Evolutionary conservation across 2,888 invertebrate genomes (phyloP).

Genomic region (Thereva unica): DNA sequence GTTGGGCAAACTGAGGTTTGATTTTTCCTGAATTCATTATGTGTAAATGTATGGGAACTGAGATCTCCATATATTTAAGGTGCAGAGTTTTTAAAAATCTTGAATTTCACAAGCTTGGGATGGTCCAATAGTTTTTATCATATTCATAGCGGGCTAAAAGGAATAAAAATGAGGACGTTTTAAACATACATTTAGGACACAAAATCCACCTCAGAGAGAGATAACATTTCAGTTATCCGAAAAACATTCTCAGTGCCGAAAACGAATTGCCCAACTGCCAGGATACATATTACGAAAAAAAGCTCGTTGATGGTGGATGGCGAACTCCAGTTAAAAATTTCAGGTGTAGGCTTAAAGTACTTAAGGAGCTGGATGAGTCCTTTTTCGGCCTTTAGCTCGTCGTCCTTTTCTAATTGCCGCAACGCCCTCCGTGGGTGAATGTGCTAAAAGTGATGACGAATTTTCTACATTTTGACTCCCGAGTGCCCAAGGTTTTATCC

Average conservation of each 20-base stretch:
- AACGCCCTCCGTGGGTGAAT: background rate
- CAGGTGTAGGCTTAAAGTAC: conserved; percentile 13
- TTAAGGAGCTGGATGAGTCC: conserved; percentile 8
- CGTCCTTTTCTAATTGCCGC: conserved; percentile 9
- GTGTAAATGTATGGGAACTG: too few relatives aligned
- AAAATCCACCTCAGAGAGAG: background rate
- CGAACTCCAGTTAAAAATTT: conserved; percentile 22
- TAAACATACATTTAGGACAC: background rate
- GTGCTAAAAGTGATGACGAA: conserved; percentile 9
- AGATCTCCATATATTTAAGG: too few relatives aligned
- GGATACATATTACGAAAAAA: background rate
- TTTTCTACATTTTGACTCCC: conserved; percentile 16
- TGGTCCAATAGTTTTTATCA: background rate
- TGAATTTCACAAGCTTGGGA: too few relatives aligned
- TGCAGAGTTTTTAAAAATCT: too few relatives aligned
- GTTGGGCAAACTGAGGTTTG: too few relatives aligned
- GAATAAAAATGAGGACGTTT: background rate
- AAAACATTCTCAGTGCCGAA: background rate
- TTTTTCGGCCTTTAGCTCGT: background rate
- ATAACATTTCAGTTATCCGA: too few relatives aligned
- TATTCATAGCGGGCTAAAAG: conserved; percentile 10
- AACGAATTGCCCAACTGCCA: background rate
- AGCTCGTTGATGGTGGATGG: background rate
- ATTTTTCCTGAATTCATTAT: too few relatives aligned
- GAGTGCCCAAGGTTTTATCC: background rate